Evolutionary conservation across 1,140 invertebrate genomes (phyloP).

Genomic region (Neodiprion pinetum): DNA sequence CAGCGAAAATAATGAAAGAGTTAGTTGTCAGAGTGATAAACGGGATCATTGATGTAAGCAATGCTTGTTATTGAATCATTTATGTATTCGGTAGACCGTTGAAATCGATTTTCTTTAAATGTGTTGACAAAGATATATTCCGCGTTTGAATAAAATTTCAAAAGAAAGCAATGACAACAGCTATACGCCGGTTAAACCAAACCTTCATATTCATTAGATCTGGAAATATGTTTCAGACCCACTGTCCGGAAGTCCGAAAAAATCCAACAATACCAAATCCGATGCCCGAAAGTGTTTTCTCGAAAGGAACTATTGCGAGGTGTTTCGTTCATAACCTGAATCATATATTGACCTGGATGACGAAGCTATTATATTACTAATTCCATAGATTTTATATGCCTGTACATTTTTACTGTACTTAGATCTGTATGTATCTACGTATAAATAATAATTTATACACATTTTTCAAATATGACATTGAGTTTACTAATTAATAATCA

Average conservation of each 20-base stretch:
- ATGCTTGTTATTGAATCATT: no score
- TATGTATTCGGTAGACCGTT: no score
- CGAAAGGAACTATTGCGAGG: not conserved
- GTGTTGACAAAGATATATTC: no score
- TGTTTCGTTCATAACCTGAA: not conserved
- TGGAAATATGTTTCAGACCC: slow-evolving; percentile 18
- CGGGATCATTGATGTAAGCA: slow-evolving; percentile 35
- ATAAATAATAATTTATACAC: not conserved
- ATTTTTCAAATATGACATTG: not conserved
- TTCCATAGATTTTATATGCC: not conserved
- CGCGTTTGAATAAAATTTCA: no score
- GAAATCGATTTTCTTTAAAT: no score
- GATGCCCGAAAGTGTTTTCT: slow-evolving; percentile 19
- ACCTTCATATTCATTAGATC: not conserved
- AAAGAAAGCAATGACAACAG: no score
- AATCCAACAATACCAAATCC: slow-evolving; percentile 23
- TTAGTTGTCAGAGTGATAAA: slow-evolving; percentile 42
- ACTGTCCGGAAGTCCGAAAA: slow-evolving; percentile 22
- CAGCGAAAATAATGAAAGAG: slow-evolving; percentile 44
- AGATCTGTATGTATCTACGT: not conserved
- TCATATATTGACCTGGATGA: not conserved
- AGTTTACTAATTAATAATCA: no score
- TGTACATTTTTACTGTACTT: not conserved
- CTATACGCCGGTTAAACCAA: not conserved
- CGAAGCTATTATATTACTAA: not conserved